Evolutionary conservation across 2,888 invertebrate species (phyloP).

Genomic region (Catocala sponsa): DNA sequence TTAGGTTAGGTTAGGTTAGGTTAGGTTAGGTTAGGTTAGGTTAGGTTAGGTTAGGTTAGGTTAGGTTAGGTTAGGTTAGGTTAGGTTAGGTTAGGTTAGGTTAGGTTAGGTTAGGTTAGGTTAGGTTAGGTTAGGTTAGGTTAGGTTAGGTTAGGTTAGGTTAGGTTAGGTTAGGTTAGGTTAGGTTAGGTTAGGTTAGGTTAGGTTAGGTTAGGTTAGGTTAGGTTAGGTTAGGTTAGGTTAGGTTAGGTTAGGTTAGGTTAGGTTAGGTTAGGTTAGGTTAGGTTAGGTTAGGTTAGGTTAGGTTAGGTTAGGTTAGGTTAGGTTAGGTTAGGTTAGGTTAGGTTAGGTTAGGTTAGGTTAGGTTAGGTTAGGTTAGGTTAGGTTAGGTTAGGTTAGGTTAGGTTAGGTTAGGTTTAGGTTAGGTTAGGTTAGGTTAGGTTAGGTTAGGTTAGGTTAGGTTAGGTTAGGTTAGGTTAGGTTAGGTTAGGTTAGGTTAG

Average conservation of each 20-base stretch:
- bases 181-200: conserved; percentile 42
- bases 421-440: too few species aligned
- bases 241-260: conserved; percentile 39
- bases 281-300: conserved; percentile 38
- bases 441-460: conserved; percentile 36
- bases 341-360: conserved; percentile 38
- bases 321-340: conserved; percentile 38
- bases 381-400: conserved; percentile 34
- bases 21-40: conserved; percentile 46
- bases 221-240: conserved; percentile 38
- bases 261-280: conserved; percentile 38
- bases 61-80: conserved; percentile 42
- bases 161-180: conserved; percentile 45
- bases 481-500: too few species aligned
- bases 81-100: conserved; percentile 26
- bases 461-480: conserved; percentile 37
- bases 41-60: conserved; percentile 43
- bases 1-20: conserved; percentile 47
- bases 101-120: conserved; percentile 27
- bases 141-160: conserved; percentile 40
- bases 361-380: conserved; percentile 38
- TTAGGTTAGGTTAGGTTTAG: conserved; percentile 35
- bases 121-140: conserved; percentile 40
- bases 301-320: conserved; percentile 32
- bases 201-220: conserved; percentile 33